Conservation (phyloP, 2,797 vertebrate genomes). For the Hozukius guyotensis region DNA sequence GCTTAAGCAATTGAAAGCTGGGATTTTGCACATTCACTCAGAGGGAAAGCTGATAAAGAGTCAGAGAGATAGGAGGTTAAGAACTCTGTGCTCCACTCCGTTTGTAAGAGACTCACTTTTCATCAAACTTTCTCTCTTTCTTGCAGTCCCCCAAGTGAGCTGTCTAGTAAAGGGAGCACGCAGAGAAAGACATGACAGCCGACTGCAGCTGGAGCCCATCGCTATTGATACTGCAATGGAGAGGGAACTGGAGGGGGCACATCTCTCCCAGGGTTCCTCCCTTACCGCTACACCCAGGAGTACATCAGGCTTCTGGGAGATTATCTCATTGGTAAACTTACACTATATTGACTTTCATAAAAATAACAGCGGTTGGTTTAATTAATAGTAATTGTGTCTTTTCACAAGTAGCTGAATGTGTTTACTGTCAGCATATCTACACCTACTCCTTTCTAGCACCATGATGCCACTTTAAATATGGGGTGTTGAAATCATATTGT, state of each 20-base stretch:
- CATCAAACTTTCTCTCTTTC: conserved; percentile 60
- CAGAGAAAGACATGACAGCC: conserved; percentile 21
- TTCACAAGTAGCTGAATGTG: not conserved
- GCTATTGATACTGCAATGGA: conserved; percentile 12
- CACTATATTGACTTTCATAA: not conserved
- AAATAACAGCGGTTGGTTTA: not conserved
- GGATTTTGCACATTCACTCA: conserved; percentile 69
- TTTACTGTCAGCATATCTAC: not conserved
- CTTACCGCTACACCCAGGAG: not conserved
- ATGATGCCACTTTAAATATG: not conserved
- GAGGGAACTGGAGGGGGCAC: not conserved
- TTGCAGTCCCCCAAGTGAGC: conserved; percentile 84
- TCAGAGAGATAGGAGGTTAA: conserved; percentile 81
- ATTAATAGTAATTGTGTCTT: not conserved
- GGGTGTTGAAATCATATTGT: not conserved
- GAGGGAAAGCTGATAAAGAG: conserved; percentile 82
- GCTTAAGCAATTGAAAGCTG: conserved; percentile 69
- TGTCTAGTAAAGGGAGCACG: conserved; percentile 44
- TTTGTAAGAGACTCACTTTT: conserved; percentile 53
- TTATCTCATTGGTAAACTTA: not conserved
- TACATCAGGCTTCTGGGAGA: not conserved
- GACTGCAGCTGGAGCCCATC: not conserved
- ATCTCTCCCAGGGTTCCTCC: not conserved
- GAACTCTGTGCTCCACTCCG: conserved; percentile 50
- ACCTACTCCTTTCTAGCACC: not conserved